Base-by-base conservation (phyloP, 2,888 invertebrate genomes). In the Macropis europaea region DNA sequence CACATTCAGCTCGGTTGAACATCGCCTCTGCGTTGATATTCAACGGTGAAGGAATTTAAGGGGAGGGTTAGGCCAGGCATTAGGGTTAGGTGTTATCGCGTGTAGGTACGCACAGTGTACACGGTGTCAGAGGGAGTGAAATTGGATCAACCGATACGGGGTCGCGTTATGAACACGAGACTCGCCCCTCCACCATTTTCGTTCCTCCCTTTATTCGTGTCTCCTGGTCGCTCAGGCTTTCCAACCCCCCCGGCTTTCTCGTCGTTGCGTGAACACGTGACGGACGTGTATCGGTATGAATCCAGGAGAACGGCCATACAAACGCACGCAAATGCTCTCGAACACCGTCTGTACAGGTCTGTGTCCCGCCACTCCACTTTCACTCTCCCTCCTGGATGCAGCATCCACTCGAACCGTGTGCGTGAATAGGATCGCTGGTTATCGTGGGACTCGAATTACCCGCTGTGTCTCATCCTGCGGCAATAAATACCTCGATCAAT, bases 81-180 rank as follows among this genome's bases (percentile, higher is more conserved):
- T 67, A 68, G 57, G 42, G 64, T 57, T 66, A 64, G 74, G 66
- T 66, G 80, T 77, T 59, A 63, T 77, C 66, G 68, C 48, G 40
- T 40, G 48, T 66, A 54, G 56, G 42, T 71, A 61, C 62, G 59
- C 45, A 56, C 26, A 19, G 43, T 45, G 63, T 68, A 61, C 60
- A 59, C 57, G 63, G 60, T 70, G 69, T 76, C 64, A 34, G 67
- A 71, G 78, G 64, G 70, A 81, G 77, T 79, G 79, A 84, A 84
- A 84, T 84, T 84, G 77, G 81, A 82, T 84, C 81, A 80, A 76
- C 78, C 74, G 83, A 84, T 83, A 80, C 75, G 66, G 76, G 77
- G 72, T 83, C 83, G 83, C 76, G 79, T 84, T 84, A 79, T 81
- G 77, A 84, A 81, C 83, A 75, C 75, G 75, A 74, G 52, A 64